A percentile compares a stretch with the other conserved stretches of the same genome.
Conservation (phyloP, 2,888 invertebrate species). For the Pristionchus exspectatus region DNA sequence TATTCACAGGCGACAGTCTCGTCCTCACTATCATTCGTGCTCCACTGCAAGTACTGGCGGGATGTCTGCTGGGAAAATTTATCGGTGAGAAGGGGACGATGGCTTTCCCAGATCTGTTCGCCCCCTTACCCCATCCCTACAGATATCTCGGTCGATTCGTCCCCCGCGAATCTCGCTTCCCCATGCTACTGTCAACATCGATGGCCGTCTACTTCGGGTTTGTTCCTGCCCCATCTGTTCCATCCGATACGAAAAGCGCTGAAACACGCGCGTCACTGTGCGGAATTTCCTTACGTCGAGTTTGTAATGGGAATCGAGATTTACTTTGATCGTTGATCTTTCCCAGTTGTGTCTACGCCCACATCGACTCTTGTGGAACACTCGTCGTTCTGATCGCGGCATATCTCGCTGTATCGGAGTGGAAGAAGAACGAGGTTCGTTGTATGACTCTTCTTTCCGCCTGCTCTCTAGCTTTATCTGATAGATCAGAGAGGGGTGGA, state of each 20-base stretch:
- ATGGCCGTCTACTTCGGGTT: conserved; percentile 33
- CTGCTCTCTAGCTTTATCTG: too few relatives aligned
- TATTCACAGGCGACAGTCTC: conserved; percentile 67
- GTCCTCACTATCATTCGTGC: conserved; percentile 79
- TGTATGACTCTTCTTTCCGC: too few relatives aligned
- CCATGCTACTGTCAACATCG: conserved; percentile 11
- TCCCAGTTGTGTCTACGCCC: conserved; percentile 61
- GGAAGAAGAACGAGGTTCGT: conserved; percentile 79
- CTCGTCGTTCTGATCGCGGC: conserved; percentile 80
- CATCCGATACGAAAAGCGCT: too few relatives aligned
- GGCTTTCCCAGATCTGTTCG: too few relatives aligned
- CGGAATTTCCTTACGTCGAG: too few relatives aligned
- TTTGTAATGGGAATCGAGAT: too few relatives aligned
- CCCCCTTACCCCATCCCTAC: background rate
- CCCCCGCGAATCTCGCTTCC: background rate
- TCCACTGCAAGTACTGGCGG: conserved; percentile 80
- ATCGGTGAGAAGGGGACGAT: conserved; percentile 59
- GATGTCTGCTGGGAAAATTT: conserved; percentile 79
- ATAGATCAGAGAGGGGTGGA: too few relatives aligned
- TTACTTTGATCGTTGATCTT: too few relatives aligned
- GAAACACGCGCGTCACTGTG: too few relatives aligned
- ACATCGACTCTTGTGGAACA: conserved; percentile 80
- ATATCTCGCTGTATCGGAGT: conserved; percentile 80
- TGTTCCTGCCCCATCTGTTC: too few relatives aligned
- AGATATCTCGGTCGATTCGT: conserved; percentile 35